Conservation (phyloP, 2,797 vertebrate genomes). For the Lophotriccus pileatus region DNA sequence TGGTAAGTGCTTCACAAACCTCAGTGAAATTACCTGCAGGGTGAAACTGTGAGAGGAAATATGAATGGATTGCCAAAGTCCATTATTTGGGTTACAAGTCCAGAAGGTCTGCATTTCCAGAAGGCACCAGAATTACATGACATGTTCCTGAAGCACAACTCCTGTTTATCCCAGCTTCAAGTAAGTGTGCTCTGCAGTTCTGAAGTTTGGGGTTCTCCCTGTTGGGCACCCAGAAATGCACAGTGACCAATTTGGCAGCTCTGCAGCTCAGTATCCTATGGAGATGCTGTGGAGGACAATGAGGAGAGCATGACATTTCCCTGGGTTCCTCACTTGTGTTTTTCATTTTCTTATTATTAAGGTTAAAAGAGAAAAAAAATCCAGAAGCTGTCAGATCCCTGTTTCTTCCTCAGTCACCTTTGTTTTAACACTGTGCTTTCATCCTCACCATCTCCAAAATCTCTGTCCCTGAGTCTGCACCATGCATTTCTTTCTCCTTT, state of each 20-base stretch:
- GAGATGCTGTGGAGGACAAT: background rate
- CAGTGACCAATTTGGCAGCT: background rate
- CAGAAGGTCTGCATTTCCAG: background rate
- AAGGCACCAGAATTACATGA: background rate
- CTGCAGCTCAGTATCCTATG: background rate
- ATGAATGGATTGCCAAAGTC: background rate
- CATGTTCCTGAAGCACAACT: accelerated
- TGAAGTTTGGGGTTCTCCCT: background rate
- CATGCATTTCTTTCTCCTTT: background rate
- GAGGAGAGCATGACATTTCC: background rate
- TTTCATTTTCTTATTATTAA: background rate
- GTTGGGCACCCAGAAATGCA: background rate
- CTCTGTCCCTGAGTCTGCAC: background rate
- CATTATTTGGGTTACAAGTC: background rate
- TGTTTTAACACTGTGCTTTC: background rate
- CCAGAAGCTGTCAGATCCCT: background rate
- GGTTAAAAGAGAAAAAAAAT: background rate
- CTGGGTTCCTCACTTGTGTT: background rate
- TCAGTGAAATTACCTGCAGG: background rate
- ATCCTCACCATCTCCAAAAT: background rate
- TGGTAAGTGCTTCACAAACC: background rate
- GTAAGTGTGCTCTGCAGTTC: background rate
- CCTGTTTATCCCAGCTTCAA: background rate
- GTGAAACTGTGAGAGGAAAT: background rate
- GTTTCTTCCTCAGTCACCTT: background rate